Evolutionary conservation across 2,113 vertebrate genomes (phyloP), one percentile per base, ranked within the genome.

Genomic region (Morone saxatilis): DNA sequence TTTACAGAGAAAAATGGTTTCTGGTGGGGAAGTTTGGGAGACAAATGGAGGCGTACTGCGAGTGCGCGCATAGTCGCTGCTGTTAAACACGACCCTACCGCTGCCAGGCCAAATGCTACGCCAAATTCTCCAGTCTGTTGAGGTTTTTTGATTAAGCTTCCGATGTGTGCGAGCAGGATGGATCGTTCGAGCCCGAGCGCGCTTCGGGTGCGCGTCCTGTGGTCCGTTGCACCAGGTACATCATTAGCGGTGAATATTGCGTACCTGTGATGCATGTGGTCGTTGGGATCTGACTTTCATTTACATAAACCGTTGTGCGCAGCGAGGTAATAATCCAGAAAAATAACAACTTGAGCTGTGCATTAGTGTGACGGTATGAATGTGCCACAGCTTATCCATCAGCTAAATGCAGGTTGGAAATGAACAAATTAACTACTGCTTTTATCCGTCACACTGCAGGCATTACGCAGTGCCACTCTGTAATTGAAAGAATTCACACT

Each of bases 251-350:
- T 7, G 57, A 67, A 76, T 73, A 40, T 1, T 16, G 41, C 57
- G 78, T 78, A 79, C 70, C 72, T 78, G 83, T 75, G 77, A 88
- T 57, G 71, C 82, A 77, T 67, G 59, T 10, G 40, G 65, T 57
- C 78, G 53, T 22, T 54, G 62, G 63, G 53, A 50, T 31, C 22
- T 3, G 20, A 59, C 36, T 45, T 43, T 25, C 48, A 83, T 79
- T 86, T 87, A 14, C 57, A 78, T 76, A 54, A 87, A 45, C 25
- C 4, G 9, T 13, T 59, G 60, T 69, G 62, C 54, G 41, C 68
- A 13, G 17, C 10, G 56, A 80, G 60, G 16, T 48, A 40, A 36
- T 25, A 19, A 53, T 72, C 75, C 66, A 68, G 79, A 62, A 61
- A 62, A 71, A 51, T 72, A 63, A 71, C 71, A 61, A 22, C 48